Evolutionary conservation across 2,113 vertebrate species (phyloP).

Genomic region (Myanophis thanlyinensis): DNA sequence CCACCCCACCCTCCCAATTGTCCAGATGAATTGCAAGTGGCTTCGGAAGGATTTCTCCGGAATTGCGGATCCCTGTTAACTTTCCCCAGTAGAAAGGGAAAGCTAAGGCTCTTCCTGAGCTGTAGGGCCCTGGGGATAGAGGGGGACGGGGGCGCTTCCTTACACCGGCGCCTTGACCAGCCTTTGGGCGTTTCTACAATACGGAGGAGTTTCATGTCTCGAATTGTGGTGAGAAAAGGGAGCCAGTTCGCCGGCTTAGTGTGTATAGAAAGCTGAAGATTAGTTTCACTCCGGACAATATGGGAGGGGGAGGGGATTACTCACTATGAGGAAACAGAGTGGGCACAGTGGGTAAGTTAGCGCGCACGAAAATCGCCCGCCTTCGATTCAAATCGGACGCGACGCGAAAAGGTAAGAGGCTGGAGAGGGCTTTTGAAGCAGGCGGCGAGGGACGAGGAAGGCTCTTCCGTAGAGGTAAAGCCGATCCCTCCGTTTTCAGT

Average conservation of each 20-base stretch:
- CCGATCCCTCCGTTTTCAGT: constrained; percentile 29
- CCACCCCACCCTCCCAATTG: neutral
- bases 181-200: neutral
- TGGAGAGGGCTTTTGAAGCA: constrained; percentile 9
- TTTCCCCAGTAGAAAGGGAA: neutral
- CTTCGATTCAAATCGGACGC: constrained; percentile 42
- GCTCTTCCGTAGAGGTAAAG: constrained; percentile 53
- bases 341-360: no score
- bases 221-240: neutral
- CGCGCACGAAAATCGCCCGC: constrained; percentile 29
- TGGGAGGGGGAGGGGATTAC: constrained; percentile 29
- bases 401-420: constrained; percentile 44
- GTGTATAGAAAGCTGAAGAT: neutral
- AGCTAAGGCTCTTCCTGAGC: neutral
- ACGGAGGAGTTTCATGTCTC: neutral
- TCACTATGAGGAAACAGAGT: neutral
- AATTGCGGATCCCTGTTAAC: neutral
- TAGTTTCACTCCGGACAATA: constrained; percentile 44
- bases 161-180: neutral
- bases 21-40: neutral
- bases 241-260: neutral
- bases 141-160: fast-evolving
- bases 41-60: neutral
- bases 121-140: fast-evolving
- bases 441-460: constrained; percentile 47